Base-by-base conservation (phyloP, 2,113 vertebrate species). In the Irena cyanogastra region DNA sequence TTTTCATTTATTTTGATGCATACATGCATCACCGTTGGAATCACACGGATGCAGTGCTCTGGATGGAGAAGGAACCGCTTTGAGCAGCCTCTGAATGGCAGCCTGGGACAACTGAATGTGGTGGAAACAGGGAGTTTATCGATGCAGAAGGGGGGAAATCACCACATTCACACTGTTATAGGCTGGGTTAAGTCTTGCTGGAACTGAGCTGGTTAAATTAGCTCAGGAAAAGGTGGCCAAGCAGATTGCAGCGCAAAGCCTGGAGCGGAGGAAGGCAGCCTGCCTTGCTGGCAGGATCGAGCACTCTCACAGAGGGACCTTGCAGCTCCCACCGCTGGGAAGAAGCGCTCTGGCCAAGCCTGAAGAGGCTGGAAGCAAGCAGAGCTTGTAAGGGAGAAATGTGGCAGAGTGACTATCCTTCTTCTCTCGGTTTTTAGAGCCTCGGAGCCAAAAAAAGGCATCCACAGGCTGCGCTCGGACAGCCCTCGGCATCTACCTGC, bases 351-450 rank as follows among this genome's bases (percentile, higher is more conserved):
- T 21, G 41, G 28, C 49, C 49, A 16, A 49, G 21, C 35, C 66
- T 69, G 70, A 42, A 70, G 69, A 4, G 24, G 15, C 53, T 83
- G 53, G 18, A 82, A 87, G 23, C 2, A 1, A 49, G 27, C 19
- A 33, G 39, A 75, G 10, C 15, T 39, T 49, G 24, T 11, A 69
- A 31, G 1, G 45, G 21, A 87, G 66, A 44, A 12, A 44, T 21
- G 22, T 28, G 76, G 49, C 47, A 84, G 11, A 35, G n/a, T 33
- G 39, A 24, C 59, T 87, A 30, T 81, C 26, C 50, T 80, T 14
- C 41, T 71, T 19, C 39, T 66, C 31, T 88, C 78, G 59, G 31
- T 30, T 97, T 97, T 91, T 53, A 98, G 98, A 97, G 75, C 70
- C 95, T 66, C 94, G 21, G 17, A 71, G 52, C 20, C 89, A 44